Evolutionary conservation across 1,140 invertebrate genomes (phyloP), one percentile per base, ranked within the genome.

Genomic region (Contarinia nasturtii): DNA sequence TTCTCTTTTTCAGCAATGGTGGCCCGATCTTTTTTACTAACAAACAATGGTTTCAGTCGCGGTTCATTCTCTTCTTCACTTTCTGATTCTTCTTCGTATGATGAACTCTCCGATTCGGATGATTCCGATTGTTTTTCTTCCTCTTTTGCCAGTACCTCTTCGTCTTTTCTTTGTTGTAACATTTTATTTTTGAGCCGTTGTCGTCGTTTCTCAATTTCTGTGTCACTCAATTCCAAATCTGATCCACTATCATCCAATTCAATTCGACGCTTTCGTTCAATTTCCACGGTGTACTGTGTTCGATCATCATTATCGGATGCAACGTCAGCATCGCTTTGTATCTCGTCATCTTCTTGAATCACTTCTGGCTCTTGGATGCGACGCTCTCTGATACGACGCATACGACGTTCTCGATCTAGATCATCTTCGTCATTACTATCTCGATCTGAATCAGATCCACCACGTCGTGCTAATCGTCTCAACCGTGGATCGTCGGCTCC

Each of bases 31-130:
- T 79, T 79, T 59, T 95, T 96, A 50, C 86, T 72, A 1, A 98
- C 91, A 72, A 98, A 98, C 1, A 98, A 85, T 5, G 95, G 95
- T 59, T 98, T 98, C 7, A 98, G 72, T 48, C 91, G 69, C 0
- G 92, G 90, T 1, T 58, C 63, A 38, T 65, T 60, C 20, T 83
- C 80, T 47, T 80, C 80, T 33, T 76, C 76, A 55, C 68, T 74
- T 40, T 75, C 73, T 7, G 72, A 73, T 42, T 80, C 76, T 53
- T 82, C 83, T 49, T 86, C 82, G 54, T 87, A 81, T 53, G 75
- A 70, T 19, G 63, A 64, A 46, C 58, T 61, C 52, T 87, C 86
- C 33, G 79, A 76, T 49, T 76, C 79, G n/a, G 80, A 77, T 12
- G 77, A 77, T 49, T 82, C 78, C 42, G 82, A 82, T 51, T 92